Evolutionary conservation across 2,888 invertebrate species (phyloP), one percentile per base, ranked within the genome.

Genomic region (Pollenia labialis): DNA sequence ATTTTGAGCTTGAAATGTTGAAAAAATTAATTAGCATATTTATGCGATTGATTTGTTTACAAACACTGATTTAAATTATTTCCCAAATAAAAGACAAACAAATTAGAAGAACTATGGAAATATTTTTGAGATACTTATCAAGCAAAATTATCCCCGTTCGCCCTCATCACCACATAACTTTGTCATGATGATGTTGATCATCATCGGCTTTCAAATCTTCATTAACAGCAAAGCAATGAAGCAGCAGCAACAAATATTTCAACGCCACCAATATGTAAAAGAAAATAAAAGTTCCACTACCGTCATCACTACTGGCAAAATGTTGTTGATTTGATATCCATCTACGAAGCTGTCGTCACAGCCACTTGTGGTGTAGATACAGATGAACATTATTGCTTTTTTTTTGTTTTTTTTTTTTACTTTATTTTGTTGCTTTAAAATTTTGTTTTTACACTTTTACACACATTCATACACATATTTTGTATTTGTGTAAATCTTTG

Each of bases 321-420:
- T 76, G 75, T 81, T 76, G 75, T 81, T 87, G 84, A 84, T 87
- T 72, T 16, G 42, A 69, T 68, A 82, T 75, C 66, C 72, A 74
- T 66, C 58, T 60, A 82, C 52, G 71, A 80, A 81, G 80, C 86
- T 83, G 86, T 83, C 83, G 81, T 84, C 87, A 81, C 87, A 84
- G 81, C 87, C 87, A 87, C 84, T 87, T 87, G 87, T 74, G 77
- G 81, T 87, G 58, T 56, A 83, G 77, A 81, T 81, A 81, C 71
- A 56, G 44, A 56, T 74, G 54, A 79, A 76, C 18, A 77, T 74
- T 69, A 60, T 81, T 72, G 42, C 50, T 42, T 66, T 69, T n/a
- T 66, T 72, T 16, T 71, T 14, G 0, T 10, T 66, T 12, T 52
- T 3, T 44, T 52, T 54, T 48, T 32, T 42, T 66, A 14, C 12